Evolutionary conservation across 2,797 vertebrate species (phyloP), one percentile per base, ranked within the genome.

Genomic region (Uromys caudimaculatus): DNA sequence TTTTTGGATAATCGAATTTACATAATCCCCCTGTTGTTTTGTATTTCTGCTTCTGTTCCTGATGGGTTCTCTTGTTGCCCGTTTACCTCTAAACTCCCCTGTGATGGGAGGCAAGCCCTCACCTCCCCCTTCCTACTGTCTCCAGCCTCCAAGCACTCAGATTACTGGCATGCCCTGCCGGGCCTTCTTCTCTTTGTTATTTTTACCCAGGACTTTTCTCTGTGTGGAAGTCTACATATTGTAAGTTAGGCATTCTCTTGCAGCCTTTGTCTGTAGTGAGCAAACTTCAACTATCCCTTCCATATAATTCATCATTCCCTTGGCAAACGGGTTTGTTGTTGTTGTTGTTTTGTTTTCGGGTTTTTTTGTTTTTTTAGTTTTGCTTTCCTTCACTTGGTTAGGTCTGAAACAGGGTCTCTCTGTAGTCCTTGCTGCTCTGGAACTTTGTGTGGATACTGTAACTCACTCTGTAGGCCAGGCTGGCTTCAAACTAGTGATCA

Each of bases 1-100:
- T 47, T 79, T 95, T 67, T n/a, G 24, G 4, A 62, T 85, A 11
- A 52, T 78, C 58, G 60, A 17, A 92, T 96, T 67, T 96, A 32
- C 64, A 62, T 56, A n/a, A 35, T 79, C 10, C 24, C 8, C 19
- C 14, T 2, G 3, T 44, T 17, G 1, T 35, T 54, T n/a, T 56
- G n/a, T 73, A 19, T 87, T 38, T 75, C 47, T 38, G 50, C n/a
- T 86, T 54, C 23, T 73, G 23, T 32, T 75, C 19, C n/a, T 44
- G 69, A 44, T 29, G 3, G n/a, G 69, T 41, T 73, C 50, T 88
- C 64, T 16, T 73, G n/a, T 58, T 56, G 62, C 32, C 27, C 23
- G 47, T 9, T 38, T 73, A 41, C 38, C 27, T 41, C 14, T 75
- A 12, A 88, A 32, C 38, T 75, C 52, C 47, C 27, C 21, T 12